These are phyloP conservation scores for Garra rufa DNA, from an alignment of 2,113 vertebrate species.

Conservation along the genomic window DNA sequence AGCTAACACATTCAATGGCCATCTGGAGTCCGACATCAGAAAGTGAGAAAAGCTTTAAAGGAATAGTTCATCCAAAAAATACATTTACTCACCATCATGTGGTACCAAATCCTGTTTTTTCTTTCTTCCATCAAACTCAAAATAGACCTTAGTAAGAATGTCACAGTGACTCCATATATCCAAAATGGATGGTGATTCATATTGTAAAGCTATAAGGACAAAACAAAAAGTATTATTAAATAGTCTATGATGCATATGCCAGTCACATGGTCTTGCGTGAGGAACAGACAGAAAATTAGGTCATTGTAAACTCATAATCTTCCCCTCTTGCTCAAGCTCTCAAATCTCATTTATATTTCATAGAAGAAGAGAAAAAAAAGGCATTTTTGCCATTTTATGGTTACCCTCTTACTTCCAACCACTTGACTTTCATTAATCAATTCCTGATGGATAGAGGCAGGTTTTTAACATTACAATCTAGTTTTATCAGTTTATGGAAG, in stretches of 20 bases:
- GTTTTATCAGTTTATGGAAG: neutral
- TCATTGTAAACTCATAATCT: too few relatives aligned
- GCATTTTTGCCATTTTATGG: too few relatives aligned
- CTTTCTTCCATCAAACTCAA: neutral
- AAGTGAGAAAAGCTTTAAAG: slow-evolving; percentile 60
- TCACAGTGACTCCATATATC: neutral
- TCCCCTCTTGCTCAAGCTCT: too few relatives aligned
- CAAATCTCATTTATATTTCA: too few relatives aligned
- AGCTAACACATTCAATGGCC: slow-evolving; percentile 57
- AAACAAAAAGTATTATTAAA: neutral
- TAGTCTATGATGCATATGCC: neutral
- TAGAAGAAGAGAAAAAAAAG: too few relatives aligned
- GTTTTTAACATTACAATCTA: neutral
- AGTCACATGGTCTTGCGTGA: too few relatives aligned
- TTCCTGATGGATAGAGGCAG: slow-evolving; percentile 1
- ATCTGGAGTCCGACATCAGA: slow-evolving; percentile 63
- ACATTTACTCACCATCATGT: neutral
- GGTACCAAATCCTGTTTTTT: neutral
- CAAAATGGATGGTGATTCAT: neutral
- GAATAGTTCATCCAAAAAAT: slow-evolving; percentile 50
- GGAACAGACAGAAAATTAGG: too few relatives aligned
- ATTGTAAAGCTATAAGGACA: neutral
- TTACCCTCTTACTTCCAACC: neutral
- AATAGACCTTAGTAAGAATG: neutral
- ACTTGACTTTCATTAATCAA: slow-evolving; percentile 20